Conservation (phyloP, 2,797 vertebrate species). For the Tragopan temminckii region DNA sequence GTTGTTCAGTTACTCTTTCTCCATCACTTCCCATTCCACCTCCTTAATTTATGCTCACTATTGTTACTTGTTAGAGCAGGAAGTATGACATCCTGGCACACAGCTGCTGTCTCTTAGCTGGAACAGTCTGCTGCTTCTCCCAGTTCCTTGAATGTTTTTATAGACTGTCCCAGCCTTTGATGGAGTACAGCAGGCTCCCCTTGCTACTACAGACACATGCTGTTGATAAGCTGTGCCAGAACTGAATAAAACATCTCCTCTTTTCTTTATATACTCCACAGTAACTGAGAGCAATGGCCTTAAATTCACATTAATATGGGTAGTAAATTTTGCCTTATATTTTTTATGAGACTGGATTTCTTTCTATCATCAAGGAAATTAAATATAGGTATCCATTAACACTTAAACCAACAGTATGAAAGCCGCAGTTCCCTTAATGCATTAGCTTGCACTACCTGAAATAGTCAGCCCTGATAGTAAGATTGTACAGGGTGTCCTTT, state of each 20-base stretch:
- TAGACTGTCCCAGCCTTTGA: slow-evolving; percentile 48
- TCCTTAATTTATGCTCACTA: slow-evolving; percentile 20
- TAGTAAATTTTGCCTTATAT: slow-evolving; percentile 6
- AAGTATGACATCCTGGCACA: slow-evolving; percentile 19
- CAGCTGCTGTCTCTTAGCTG: slow-evolving; percentile 32
- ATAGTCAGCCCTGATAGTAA: neutral
- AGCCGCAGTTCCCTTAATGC: neutral
- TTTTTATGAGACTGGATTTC: slow-evolving; percentile 20
- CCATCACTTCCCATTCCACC: slow-evolving; percentile 16
- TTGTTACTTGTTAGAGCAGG: slow-evolving; percentile 23
- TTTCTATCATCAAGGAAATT: slow-evolving; percentile 16
- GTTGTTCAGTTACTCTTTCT: slow-evolving; percentile 45
- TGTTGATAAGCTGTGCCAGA: slow-evolving; percentile 51
- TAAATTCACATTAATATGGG: slow-evolving; percentile 13
- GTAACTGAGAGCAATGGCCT: neutral
- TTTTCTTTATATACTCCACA: neutral
- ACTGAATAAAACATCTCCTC: slow-evolving; percentile 51
- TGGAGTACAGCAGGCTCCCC: slow-evolving; percentile 43
- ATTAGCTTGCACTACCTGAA: neutral
- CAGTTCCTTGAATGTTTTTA: slow-evolving; percentile 38
- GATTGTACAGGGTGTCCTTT: neutral
- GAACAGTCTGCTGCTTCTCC: slow-evolving; percentile 38
- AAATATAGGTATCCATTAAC: slow-evolving; percentile 18
- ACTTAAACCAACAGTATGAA: slow-evolving; percentile 28
- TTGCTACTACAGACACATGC: slow-evolving; percentile 34